A percentile compares a stretch with the other conserved stretches of the same genome.
These are phyloP conservation scores for Cherax quadricarinatus DNA, from an alignment of 1,140 invertebrate species.

Conservation along the genomic window DNA sequence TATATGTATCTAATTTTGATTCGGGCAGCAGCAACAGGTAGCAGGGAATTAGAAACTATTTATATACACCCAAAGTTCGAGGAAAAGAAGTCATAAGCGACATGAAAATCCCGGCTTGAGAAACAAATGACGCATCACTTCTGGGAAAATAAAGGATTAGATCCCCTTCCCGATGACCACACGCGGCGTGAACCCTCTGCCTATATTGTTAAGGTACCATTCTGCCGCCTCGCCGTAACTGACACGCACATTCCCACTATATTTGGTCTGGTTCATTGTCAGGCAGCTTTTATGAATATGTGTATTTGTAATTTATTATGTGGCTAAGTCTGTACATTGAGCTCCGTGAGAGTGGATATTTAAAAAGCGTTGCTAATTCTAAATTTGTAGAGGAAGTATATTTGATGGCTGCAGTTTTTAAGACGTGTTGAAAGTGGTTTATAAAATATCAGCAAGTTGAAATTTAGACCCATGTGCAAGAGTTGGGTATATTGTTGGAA, in stretches of 20 bases:
- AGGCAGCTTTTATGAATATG: background rate
- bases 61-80: background rate
- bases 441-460: no score
- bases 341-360: background rate
- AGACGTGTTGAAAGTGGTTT: no score
- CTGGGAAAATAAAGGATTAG: slow-evolving; percentile 63
- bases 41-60: background rate
- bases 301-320: background rate
- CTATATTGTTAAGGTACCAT: slow-evolving; percentile 20
- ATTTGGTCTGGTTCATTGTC: background rate
- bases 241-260: slow-evolving; percentile 23
- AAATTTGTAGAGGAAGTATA: no score
- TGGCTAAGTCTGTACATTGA: background rate
- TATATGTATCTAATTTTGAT: background rate
- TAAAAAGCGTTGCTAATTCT: no score
- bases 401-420: no score
- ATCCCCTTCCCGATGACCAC: slow-evolving; percentile 40
- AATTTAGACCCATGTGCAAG: no score
- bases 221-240: slow-evolving; percentile 27
- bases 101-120: background rate
- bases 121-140: slow-evolving; percentile 55
- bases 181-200: slow-evolving; percentile 24
- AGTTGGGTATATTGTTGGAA: no score
- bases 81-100: slow-evolving; percentile 11
- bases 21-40: background rate